phyloP scores from a whole-genome alignment of 2,797 vertebrate species.

The Fistularia commersonii region DNA sequence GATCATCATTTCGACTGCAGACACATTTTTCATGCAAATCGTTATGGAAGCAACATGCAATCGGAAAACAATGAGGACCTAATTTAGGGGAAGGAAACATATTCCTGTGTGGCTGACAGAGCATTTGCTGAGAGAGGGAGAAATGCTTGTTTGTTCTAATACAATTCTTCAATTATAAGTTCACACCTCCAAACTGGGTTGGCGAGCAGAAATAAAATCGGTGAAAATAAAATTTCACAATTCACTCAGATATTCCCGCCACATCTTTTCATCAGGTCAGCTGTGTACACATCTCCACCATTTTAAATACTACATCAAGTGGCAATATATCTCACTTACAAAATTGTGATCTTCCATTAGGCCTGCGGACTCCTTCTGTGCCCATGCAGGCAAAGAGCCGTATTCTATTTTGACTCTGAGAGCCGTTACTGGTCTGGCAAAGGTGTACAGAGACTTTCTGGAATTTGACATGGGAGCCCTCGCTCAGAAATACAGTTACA shows the following conservation, averaged over 20 bases:
- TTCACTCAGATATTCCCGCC: too few relatives aligned
- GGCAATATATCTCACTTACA: constrained; percentile 20
- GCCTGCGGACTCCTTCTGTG: constrained; percentile 33
- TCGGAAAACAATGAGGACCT: constrained; percentile 60
- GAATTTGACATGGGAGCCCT: constrained; percentile 55
- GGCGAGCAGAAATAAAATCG: constrained; percentile 3
- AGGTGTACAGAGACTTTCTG: constrained; percentile 29
- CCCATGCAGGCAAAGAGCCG: constrained; percentile 36
- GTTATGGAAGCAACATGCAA: constrained; percentile 37
- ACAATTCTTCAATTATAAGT: constrained; percentile 45
- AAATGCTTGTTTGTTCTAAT: constrained; percentile 44
- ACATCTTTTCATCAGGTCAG: not conserved
- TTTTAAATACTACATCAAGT: constrained; percentile 30
- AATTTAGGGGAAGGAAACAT: constrained; percentile 49
- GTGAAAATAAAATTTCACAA: constrained; percentile 16
- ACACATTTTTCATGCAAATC: constrained; percentile 72
- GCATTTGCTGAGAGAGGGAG: constrained; percentile 55
- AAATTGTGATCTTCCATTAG: constrained; percentile 42
- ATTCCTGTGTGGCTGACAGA: constrained; percentile 59
- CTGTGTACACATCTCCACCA: constrained; percentile 21
- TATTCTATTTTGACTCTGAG: constrained; percentile 36
- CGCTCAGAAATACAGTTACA: constrained; percentile 48
- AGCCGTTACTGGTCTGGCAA: constrained; percentile 20
- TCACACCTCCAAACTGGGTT: constrained; percentile 27
- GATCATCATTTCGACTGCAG: constrained; percentile 65